phyloP scores from a whole-genome alignment of 2,113 vertebrate species.

The Butorides virescens region DNA sequence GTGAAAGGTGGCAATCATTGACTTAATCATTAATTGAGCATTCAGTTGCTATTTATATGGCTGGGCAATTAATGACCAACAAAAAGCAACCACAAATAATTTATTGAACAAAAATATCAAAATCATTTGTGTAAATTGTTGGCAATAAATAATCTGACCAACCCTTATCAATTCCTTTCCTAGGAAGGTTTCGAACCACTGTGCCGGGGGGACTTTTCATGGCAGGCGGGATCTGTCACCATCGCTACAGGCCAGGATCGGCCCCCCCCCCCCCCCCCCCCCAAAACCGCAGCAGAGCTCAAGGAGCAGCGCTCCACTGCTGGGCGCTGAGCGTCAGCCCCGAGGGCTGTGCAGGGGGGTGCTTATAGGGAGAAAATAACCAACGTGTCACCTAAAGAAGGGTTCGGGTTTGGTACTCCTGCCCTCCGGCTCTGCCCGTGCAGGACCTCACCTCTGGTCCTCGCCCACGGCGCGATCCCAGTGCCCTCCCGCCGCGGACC shows the following conservation, averaged over 20 bases:
- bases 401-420: background rate
- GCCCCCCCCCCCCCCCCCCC: too few relatives aligned
- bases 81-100: background rate
- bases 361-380: fast-evolving
- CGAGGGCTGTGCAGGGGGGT: fast-evolving
- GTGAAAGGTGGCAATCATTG: background rate
- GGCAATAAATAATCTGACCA: background rate
- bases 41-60: background rate
- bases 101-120: background rate
- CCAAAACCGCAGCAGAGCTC: background rate
- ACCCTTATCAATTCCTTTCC: background rate
- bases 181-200: background rate
- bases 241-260: background rate
- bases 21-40: background rate
- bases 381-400: fast-evolving
- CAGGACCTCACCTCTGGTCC: background rate
- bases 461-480: fast-evolving
- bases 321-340: background rate
- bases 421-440: background rate
- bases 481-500: fast-evolving
- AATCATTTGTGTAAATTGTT: background rate
- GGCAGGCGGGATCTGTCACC: background rate
- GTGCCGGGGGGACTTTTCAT: too few relatives aligned
- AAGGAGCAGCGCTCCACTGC: fast-evolving
- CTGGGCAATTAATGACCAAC: background rate